phyloP scores from a whole-genome alignment of 2,113 vertebrate genomes.

The Osmerus eperlanus region DNA sequence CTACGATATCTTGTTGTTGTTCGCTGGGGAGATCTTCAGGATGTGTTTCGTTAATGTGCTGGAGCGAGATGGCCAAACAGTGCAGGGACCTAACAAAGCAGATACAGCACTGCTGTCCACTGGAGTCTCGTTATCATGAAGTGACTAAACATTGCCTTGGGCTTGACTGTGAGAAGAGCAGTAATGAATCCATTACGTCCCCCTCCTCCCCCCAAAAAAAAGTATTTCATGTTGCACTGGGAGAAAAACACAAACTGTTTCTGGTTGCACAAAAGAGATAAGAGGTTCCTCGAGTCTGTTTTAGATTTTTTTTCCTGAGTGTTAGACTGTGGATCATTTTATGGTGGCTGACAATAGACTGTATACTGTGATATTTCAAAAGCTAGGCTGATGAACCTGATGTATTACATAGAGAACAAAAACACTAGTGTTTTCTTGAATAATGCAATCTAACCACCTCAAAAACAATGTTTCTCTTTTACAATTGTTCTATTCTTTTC shows the following conservation, averaged over 20 bases:
- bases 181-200: slow-evolving; percentile 59
- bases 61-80: slow-evolving; percentile 15
- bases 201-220: slow-evolving; percentile 17
- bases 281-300: slow-evolving; percentile 10
- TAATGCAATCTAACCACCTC: not conserved
- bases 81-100: slow-evolving; percentile 55
- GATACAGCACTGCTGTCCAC: slow-evolving; percentile 51
- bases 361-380: no score
- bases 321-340: no score
- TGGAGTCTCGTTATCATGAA: slow-evolving; percentile 68
- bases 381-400: no score
- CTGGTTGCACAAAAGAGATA: slow-evolving; percentile 37
- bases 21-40: not conserved
- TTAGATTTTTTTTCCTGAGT: no score
- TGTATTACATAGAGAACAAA: no score
- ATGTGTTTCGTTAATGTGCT: slow-evolving; percentile 23
- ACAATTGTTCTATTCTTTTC: not conserved
- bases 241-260: slow-evolving; percentile 25
- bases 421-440: no score
- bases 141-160: slow-evolving; percentile 61
- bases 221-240: slow-evolving; percentile 38
- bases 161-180: slow-evolving; percentile 53
- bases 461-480: not conserved
- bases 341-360: no score
- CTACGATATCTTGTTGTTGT: slow-evolving; percentile 24